Conservation (phyloP, 2,113 vertebrate genomes). For the Nannospalax galili region DNA sequence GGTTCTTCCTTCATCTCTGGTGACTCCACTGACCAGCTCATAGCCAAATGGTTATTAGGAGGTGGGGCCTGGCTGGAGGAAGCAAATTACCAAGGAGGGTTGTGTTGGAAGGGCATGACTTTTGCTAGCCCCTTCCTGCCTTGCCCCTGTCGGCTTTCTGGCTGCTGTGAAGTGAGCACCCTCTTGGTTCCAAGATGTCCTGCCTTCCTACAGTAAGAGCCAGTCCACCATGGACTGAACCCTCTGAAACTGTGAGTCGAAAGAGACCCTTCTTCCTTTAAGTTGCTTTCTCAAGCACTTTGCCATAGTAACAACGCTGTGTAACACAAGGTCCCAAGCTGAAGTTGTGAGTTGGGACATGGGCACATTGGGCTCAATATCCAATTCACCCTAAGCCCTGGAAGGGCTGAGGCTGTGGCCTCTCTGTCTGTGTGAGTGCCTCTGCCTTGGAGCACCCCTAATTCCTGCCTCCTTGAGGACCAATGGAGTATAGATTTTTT, state of each 20-base stretch:
- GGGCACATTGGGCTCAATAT: fast-evolving
- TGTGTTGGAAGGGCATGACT: too few species aligned
- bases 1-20: neutral
- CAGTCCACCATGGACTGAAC: neutral
- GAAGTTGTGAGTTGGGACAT: neutral
- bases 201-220: too few species aligned
- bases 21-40: neutral
- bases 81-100: too few species aligned
- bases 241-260: neutral
- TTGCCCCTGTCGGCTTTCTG: neutral
- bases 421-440: neutral
- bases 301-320: neutral
- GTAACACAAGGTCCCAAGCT: neutral
- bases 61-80: too few species aligned
- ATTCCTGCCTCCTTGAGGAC: neutral
- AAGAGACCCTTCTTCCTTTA: neutral
- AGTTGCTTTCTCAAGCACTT: neutral
- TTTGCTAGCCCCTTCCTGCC: too few species aligned
- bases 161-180: neutral
- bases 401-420: neutral
- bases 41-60: neutral
- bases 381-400: neutral
- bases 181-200: too few species aligned
- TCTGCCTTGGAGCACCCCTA: neutral
- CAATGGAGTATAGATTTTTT: too few species aligned